Conservation (phyloP, 1,140 invertebrate genomes). For the Danaus melanippus region DNA sequence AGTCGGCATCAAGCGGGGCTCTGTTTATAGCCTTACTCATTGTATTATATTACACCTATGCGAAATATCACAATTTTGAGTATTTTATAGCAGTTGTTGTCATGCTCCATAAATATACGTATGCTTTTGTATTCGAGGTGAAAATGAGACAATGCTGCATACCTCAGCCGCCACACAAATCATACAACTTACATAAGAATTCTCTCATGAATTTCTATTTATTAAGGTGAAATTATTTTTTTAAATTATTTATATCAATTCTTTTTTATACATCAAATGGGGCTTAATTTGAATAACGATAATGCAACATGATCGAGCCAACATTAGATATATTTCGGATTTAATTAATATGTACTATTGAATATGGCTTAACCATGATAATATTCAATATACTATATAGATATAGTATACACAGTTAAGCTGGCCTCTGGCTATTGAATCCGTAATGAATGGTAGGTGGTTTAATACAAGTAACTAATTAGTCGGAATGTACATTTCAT, state of each 20-base stretch:
- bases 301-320: too few species aligned
- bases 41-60: constrained; percentile 32
- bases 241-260: constrained; percentile 1
- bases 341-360: too few species aligned
- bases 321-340: too few species aligned
- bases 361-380: too few species aligned
- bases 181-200: constrained; percentile 23
- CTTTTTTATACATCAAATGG: background rate
- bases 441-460: too few species aligned
- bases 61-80: constrained; percentile 35
- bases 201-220: constrained; percentile 23
- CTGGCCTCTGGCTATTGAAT: too few species aligned
- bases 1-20: constrained; percentile 22
- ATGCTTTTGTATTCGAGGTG: constrained; percentile 30
- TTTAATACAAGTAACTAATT: constrained; percentile 16
- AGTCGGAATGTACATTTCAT: constrained; percentile 8
- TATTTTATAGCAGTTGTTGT: constrained; percentile 32
- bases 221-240: constrained; percentile 21
- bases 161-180: constrained; percentile 29
- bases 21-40: constrained; percentile 29
- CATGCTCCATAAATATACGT: constrained; percentile 32
- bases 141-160: constrained; percentile 33
- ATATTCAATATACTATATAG: too few species aligned
- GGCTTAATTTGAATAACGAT: too few species aligned
- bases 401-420: background rate